Percentiles rank a stretch among this genome's conserved stretches.
Conservation (phyloP, 2,113 vertebrate genomes). For the Misgurnus anguillicaudatus region DNA sequence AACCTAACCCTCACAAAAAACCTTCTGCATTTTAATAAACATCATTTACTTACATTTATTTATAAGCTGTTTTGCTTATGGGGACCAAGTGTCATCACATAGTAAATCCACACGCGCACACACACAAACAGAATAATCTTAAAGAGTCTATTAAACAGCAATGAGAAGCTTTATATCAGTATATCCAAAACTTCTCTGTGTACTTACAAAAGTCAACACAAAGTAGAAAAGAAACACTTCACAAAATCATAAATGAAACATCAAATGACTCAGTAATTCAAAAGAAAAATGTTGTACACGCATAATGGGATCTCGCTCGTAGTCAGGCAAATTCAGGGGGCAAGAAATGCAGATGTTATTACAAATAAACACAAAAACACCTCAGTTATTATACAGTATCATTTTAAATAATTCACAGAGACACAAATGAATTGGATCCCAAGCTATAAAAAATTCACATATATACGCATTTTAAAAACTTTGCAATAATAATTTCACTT, state of each 20-base stretch:
- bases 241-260: slow-evolving; percentile 61
- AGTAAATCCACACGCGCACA: not conserved
- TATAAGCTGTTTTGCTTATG: no score
- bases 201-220: slow-evolving; percentile 61
- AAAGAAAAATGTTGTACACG: slow-evolving; percentile 65
- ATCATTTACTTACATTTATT: no score
- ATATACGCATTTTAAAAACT: slow-evolving; percentile 48
- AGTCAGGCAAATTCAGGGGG: slow-evolving; percentile 59
- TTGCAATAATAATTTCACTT: slow-evolving; percentile 49
- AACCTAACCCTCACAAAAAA: no score
- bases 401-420: slow-evolving; percentile 60
- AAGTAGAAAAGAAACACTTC: slow-evolving; percentile 57
- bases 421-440: slow-evolving; percentile 51
- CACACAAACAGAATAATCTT: not conserved
- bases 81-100: no score
- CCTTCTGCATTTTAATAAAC: no score
- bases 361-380: slow-evolving; percentile 55
- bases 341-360: slow-evolving; percentile 54
- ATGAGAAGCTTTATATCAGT: slow-evolving; percentile 58
- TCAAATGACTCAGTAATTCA: slow-evolving; percentile 33
- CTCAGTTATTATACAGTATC: slow-evolving; percentile 45
- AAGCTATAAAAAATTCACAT: slow-evolving; percentile 54
- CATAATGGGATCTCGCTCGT: slow-evolving; percentile 67
- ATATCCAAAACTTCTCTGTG: slow-evolving; percentile 59
- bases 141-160: slow-evolving; percentile 46